Evolutionary conservation across 1,140 invertebrate species (phyloP), one percentile per base, ranked within the genome.

Genomic region (Drosophila nigromelanica): DNA sequence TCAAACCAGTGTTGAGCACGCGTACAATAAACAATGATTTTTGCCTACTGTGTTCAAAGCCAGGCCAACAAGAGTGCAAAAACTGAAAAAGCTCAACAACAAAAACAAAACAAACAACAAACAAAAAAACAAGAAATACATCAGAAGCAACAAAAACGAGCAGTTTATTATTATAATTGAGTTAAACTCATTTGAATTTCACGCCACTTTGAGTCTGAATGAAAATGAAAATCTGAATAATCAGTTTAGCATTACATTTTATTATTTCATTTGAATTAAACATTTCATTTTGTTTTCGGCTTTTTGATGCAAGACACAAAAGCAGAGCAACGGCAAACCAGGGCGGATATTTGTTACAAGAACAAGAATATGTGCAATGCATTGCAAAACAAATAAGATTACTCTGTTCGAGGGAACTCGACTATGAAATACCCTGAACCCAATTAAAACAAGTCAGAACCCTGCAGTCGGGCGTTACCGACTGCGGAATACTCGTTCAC

Each of bases 121-220:
- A 55, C 12, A 24, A 27, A 33, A 54, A 61, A 52, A 33, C 10
- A 27, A 10, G 10, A 37, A 56, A 2, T 68, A 21, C 10, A 58
- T 27, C 48, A 42, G 14, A 45, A 8, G 12, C 48, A 75, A 54
- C 67, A 71, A 60, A 64, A 63, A 64, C 68, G 62, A 78, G 48
- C 59, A 71, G 50, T 80, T 80, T 72, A 80, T 72, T 76, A 76
- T 76, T 68, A 72, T 80, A 80, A 80, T 80, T 80, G 67, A 78
- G 78, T 78, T 78, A 42, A 61, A 80, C 58, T 76, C 62, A 80
- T 78, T 80, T 76, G 48, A 78, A 78, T 80, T 80, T 80, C 21
- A 80, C 67, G 76, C 72, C 76, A 64, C 62, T 80, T 78, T 80
- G 59, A 42, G 27, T 33, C 51, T 62, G 24, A 71, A 67, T 71